Conservation (phyloP, 1,140 invertebrate genomes). For the Drosophila rhopaloa region DNA sequence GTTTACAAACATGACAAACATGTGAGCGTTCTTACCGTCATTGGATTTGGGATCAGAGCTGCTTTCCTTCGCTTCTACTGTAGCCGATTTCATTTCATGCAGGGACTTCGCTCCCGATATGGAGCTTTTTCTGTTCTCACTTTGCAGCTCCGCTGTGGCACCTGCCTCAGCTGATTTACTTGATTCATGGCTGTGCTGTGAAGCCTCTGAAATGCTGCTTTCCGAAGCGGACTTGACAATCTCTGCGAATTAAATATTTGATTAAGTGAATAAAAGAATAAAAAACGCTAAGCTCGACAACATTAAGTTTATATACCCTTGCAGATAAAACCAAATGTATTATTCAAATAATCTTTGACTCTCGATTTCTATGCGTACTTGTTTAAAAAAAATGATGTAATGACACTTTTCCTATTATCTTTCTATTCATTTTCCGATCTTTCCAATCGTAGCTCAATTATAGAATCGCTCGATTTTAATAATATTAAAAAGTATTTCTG, state of each 20-base stretch:
- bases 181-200: constrained; percentile 89
- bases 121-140: constrained; percentile 71
- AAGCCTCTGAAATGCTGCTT: constrained; percentile 92
- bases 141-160: constrained; percentile 63
- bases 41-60: constrained; percentile 46
- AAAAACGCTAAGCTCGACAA: no score
- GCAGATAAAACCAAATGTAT: no score
- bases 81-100: constrained; percentile 82
- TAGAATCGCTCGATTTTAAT: no score
- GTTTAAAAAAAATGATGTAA: no score
- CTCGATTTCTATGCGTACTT: no score
- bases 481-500: no score
- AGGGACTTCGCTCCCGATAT: constrained; percentile 80
- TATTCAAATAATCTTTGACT: no score
- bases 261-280: not conserved
- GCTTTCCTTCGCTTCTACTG: constrained; percentile 54
- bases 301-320: no score
- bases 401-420: no score
- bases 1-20: not conserved
- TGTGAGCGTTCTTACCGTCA: constrained; percentile 52
- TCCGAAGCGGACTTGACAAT: constrained; percentile 93
- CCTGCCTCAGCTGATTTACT: constrained; percentile 88
- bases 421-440: no score
- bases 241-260: constrained; percentile 32
- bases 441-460: no score